Evolutionary conservation across 2,888 invertebrate genomes (phyloP).

Genomic region (Glaucopsyche alexis): DNA sequence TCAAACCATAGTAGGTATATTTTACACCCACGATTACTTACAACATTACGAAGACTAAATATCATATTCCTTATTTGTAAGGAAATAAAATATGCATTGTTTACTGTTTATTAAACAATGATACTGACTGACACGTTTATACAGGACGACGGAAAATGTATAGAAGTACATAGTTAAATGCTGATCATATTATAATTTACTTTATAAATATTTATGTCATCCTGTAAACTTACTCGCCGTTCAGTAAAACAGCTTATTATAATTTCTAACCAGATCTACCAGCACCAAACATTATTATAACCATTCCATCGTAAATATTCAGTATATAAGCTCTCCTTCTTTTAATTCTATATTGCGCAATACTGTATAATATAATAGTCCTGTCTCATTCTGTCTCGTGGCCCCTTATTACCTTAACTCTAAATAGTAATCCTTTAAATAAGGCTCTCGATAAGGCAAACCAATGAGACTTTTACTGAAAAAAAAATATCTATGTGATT

Average conservation of each 20-base stretch:
- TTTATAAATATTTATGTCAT: constrained; percentile 14
- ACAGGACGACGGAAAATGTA: constrained; percentile 27
- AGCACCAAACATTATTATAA: constrained; percentile 64
- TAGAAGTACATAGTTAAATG: constrained; percentile 26
- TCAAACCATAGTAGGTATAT: constrained; percentile 59
- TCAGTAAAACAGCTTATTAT: constrained; percentile 51
- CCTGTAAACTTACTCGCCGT: constrained; percentile 50
- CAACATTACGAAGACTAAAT: constrained; percentile 22
- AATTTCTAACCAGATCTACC: constrained; percentile 67
- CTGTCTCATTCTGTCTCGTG: constrained; percentile 49
- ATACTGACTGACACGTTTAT: constrained; percentile 20
- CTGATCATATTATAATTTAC: background rate
- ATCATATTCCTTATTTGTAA: constrained; percentile 2
- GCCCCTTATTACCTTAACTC: constrained; percentile 67
- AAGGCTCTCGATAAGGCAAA: constrained; percentile 68
- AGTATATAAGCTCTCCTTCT: constrained; percentile 42
- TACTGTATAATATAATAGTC: constrained; percentile 35
- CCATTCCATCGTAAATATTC: constrained; percentile 50
- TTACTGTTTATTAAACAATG: constrained; percentile 24
- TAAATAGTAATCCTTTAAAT: constrained; percentile 54
- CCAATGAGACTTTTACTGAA: constrained; percentile 24
- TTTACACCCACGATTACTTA: constrained; percentile 33
- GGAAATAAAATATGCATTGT: constrained; percentile 12
- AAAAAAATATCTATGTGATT: background rate
- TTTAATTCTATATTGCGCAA: constrained; percentile 35